Evolutionary conservation across 92 coral and sea anemone genomes (phyloP), one percentile per base, ranked within the genome.

Genomic region (Galaxea fascicularis): DNA sequence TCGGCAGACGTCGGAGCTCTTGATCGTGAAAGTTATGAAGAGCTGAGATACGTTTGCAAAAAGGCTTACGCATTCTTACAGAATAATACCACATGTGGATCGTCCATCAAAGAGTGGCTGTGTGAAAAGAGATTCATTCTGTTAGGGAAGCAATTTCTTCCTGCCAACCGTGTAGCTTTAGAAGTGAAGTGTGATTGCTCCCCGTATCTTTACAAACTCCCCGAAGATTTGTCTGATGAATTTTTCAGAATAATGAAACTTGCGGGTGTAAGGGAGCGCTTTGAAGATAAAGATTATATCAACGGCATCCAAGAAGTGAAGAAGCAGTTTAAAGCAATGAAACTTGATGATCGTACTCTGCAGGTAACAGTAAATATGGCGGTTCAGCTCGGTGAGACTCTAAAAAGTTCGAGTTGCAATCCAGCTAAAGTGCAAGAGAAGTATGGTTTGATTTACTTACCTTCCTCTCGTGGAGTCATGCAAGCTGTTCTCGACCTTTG

Each of bases 181-280:
- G 60, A 58, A 13, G 51, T 84, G 30, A 68, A 62, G 21, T 46
- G 65, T 45, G 73, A 76, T 28, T 82, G 86, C 39, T 75, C 87
- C 7, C 97, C 97, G 29, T 88, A 73, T 57, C 66, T 93, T 68
- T 64, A 82, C 59, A 29, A 63, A 45, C 73, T 93, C 5, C 94
- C 90, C 18, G 21, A 44, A 16, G 52, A 73, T 22, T 74, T 82
- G 21, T 9, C 29, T 5, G 35, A 52, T 14, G 68, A 52, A 14
- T 93, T 77, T 71, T 10, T 24, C 41, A 74, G 63, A 15, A 78
- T 93, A 22, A 59, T 93, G 82, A 74, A 26, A 57, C 51, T 53
- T 25, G 83, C 75, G 13, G 87, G 89, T 15, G 94, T 91, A 11
- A 80, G 88, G 46, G 73, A 85, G 47, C 67, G 71, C 11, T 93